A percentile compares a stretch with the other conserved stretches of the same genome.
phyloP scores from a whole-genome alignment of 2,797 vertebrate species.

The Tauraco hartlaubi region DNA sequence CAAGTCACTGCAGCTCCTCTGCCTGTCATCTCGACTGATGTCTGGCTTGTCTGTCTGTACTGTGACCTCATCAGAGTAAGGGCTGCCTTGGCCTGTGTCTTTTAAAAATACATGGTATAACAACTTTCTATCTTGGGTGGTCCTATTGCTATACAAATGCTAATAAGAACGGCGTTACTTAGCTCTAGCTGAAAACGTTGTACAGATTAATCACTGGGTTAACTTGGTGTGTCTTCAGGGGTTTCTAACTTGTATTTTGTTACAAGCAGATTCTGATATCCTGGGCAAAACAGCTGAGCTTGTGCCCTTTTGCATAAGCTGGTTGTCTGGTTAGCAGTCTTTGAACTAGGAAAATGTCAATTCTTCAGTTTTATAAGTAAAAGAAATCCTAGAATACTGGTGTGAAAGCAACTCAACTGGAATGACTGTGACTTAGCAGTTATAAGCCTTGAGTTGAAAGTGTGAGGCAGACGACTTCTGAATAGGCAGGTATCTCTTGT shows the following conservation, averaged over 20 bases:
- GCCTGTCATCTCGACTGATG: neutral
- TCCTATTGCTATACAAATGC: neutral
- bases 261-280: neutral
- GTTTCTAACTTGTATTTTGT: neutral
- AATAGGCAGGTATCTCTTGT: neutral
- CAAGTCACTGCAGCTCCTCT: neutral
- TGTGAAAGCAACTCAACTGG: neutral
- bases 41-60: neutral
- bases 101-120: neutral
- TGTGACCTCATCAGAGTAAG: neutral
- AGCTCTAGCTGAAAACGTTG: neutral
- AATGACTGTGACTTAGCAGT: neutral
- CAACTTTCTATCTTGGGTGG: neutral
- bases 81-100: neutral
- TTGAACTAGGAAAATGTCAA: neutral
- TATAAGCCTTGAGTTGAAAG: neutral
- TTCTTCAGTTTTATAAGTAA: neutral
- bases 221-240: neutral
- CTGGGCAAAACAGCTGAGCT: neutral
- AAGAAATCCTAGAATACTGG: neutral
- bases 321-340: neutral
- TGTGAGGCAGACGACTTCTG: neutral
- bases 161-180: neutral
- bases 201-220: neutral
- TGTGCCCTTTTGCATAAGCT: neutral